Conservation (phyloP, 2,888 invertebrate genomes). For the Chrysopilus asiliformis region DNA sequence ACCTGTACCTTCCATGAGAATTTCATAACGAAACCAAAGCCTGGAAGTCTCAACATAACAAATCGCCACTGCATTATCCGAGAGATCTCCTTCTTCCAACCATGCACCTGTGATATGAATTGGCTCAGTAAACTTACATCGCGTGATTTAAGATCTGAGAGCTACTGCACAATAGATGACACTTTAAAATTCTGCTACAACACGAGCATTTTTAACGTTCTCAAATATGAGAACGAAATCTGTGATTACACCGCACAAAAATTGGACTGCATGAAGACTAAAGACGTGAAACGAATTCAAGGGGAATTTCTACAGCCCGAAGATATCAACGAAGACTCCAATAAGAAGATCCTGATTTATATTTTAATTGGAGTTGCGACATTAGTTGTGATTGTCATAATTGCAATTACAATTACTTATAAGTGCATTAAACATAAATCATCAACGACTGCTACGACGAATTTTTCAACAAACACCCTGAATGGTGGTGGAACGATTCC, state of each 20-base stretch:
- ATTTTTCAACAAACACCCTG: background rate
- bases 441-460: constrained; percentile 1
- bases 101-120: constrained; percentile 26
- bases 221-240: constrained; percentile 27
- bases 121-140: constrained; percentile 26
- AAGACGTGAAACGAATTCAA: constrained; percentile 21
- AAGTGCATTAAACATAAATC: constrained; percentile 11
- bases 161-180: constrained; percentile 26
- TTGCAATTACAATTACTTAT: constrained; percentile 14
- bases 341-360: constrained; percentile 4
- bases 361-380: constrained; percentile 9
- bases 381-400: constrained; percentile 12
- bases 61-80: constrained; percentile 25
- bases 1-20: constrained; percentile 30
- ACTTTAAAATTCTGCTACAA: constrained; percentile 27
- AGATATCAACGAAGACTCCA: constrained; percentile 12
- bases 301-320: constrained; percentile 26
- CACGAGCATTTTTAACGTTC: constrained; percentile 24
- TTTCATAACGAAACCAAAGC: constrained; percentile 23
- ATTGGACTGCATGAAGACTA: constrained; percentile 24
- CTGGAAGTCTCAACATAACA: constrained; percentile 28
- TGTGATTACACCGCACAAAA: constrained; percentile 24
- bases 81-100: constrained; percentile 23
- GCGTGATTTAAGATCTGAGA: constrained; percentile 28
- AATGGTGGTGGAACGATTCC: constrained; percentile 5